Percentiles rank a stretch among this genome's conserved stretches.
phyloP scores from a whole-genome alignment of 2,888 invertebrate species.

The Caenorhabditis zanzibari region DNA sequence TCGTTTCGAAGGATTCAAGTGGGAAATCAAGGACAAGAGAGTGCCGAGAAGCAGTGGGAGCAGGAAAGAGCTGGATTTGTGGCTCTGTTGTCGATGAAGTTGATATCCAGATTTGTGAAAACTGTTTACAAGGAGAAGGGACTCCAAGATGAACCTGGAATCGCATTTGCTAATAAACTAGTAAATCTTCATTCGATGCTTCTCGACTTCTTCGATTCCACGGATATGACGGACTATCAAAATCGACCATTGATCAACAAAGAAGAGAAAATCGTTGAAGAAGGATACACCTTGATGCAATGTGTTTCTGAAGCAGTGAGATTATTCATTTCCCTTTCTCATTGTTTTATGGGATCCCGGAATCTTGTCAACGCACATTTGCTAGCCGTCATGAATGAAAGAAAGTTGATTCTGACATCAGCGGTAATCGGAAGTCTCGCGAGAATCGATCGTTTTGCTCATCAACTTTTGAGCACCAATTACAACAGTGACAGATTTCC shows the following conservation, averaged over 20 bases:
- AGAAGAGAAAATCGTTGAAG: slow-evolving; percentile 41
- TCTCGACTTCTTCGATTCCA: slow-evolving; percentile 54
- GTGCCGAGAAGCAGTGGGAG: slow-evolving; percentile 70
- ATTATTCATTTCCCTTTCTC: slow-evolving; percentile 94
- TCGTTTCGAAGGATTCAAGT: slow-evolving; percentile 42
- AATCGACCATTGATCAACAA: slow-evolving; percentile 40
- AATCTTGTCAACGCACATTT: slow-evolving; percentile 67
- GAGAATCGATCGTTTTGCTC: slow-evolving; percentile 55
- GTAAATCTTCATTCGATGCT: slow-evolving; percentile 58
- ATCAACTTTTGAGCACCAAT: slow-evolving; percentile 39
- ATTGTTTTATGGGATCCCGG: slow-evolving; percentile 94
- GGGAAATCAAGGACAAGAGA: slow-evolving; percentile 34
- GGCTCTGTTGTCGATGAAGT: slow-evolving; percentile 69
- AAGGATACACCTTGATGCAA: slow-evolving; percentile 47
- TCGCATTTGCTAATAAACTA: slow-evolving; percentile 59
- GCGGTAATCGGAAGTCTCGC: slow-evolving; percentile 68
- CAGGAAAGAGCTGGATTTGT: slow-evolving; percentile 76
- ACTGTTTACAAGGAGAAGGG: slow-evolving; percentile 55
- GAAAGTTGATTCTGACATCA: slow-evolving; percentile 49
- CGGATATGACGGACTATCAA: slow-evolving; percentile 41
- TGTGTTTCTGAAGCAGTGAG: slow-evolving; percentile 90
- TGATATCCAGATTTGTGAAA: slow-evolving; percentile 55
- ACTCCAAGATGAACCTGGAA: slow-evolving; percentile 51
- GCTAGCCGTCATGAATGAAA: slow-evolving; percentile 60
- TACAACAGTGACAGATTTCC: slow-evolving; percentile 62